Evolutionary conservation across 2,113 vertebrate species (phyloP).

Genomic region (Corythoichthys intestinalis): DNA sequence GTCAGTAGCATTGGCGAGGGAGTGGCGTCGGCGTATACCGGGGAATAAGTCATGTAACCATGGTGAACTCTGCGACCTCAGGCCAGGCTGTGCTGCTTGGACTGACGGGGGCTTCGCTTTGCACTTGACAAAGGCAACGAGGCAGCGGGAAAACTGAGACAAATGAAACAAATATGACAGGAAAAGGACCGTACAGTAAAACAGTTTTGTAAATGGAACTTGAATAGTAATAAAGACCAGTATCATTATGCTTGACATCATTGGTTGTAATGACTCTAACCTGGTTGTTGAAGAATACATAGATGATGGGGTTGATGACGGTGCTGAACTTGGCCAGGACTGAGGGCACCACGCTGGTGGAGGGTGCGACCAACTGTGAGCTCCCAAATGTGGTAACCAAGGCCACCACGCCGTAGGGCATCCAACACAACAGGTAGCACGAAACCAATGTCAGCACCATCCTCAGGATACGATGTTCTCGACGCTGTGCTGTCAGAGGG

Average conservation of each 20-base stretch:
- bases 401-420: slow-evolving; percentile 75
- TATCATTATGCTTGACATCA: too few relatives aligned
- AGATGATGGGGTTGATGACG: slow-evolving; percentile 78
- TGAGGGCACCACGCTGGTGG: slow-evolving; percentile 70
- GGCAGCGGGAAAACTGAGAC: slow-evolving; percentile 62
- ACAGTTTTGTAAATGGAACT: too few relatives aligned
- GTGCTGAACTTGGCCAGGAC: slow-evolving; percentile 81
- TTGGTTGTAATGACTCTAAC: slow-evolving; percentile 46
- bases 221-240: too few relatives aligned
- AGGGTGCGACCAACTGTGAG: slow-evolving; percentile 63
- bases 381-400: slow-evolving; percentile 72
- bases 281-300: slow-evolving; percentile 79
- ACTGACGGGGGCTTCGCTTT: slow-evolving; percentile 26
- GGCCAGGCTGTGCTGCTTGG: slow-evolving; percentile 26
- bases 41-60: slow-evolving; percentile 1
- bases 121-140: slow-evolving; percentile 65
- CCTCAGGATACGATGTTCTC: slow-evolving; percentile 72
- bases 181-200: too few relatives aligned
- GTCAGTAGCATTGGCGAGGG: background rate
- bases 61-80: background rate
- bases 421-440: slow-evolving; percentile 78
- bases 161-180: background rate
- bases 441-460: slow-evolving; percentile 77
- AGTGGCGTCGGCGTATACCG: background rate
- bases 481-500: slow-evolving; percentile 67